Percentiles rank a stretch among this genome's conserved stretches.
These are phyloP conservation scores for Chrosomus eos DNA, from an alignment of 2,797 vertebrate species.

Conservation along the genomic window DNA sequence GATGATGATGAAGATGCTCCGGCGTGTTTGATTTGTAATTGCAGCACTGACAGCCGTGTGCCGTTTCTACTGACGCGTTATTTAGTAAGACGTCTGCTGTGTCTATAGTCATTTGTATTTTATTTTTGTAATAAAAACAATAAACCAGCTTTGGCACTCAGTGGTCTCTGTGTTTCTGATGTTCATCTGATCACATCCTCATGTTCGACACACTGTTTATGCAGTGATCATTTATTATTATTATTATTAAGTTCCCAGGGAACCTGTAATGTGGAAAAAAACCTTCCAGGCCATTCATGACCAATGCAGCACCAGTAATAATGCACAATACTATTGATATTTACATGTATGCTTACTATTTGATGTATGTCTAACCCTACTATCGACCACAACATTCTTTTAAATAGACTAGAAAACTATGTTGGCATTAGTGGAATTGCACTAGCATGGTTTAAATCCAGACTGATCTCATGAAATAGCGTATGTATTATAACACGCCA, in stretches of 20 bases:
- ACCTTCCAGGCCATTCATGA: background rate
- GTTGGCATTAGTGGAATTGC: no score
- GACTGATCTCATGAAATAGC: no score
- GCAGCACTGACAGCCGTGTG: conserved; percentile 64
- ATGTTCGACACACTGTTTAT: background rate
- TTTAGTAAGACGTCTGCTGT: conserved; percentile 70
- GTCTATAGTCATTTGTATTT: conserved; percentile 82
- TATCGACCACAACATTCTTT: no score
- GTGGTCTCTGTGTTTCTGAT: conserved; percentile 21
- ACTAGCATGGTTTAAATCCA: no score
- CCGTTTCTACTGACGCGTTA: conserved; percentile 59
- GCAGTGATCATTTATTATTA: background rate
- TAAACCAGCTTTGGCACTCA: conserved; percentile 43
- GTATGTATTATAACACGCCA: no score
- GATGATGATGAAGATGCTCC: conserved; percentile 15
- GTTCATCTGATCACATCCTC: background rate
- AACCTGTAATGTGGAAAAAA: background rate
- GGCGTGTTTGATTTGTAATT: background rate
- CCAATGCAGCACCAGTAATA: no score
- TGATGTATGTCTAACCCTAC: no score
- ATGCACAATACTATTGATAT: no score
- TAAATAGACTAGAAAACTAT: no score
- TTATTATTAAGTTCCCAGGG: no score
- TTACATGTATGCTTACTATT: no score
- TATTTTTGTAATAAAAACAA: conserved; percentile 71